phyloP scores from a whole-genome alignment of 2,797 vertebrate genomes.

The Enteromius radiatus region DNA sequence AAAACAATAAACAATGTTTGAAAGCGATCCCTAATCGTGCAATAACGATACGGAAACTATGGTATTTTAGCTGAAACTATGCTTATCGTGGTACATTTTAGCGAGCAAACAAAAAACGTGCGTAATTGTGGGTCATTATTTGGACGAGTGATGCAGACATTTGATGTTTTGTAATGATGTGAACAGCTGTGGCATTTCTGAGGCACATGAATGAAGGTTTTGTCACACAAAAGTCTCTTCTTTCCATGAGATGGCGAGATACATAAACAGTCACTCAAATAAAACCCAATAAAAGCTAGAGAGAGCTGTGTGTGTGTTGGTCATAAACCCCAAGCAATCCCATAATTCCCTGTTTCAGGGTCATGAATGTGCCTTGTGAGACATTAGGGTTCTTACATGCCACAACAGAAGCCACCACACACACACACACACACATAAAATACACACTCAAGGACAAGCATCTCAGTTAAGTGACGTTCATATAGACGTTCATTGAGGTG shows the following conservation, averaged over 20 bases:
- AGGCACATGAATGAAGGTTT: slow-evolving; percentile 10
- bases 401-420: slow-evolving; percentile 15
- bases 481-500: neutral
- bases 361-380: slow-evolving; percentile 71
- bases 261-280: neutral
- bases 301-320: neutral
- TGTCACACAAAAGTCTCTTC: slow-evolving; percentile 7
- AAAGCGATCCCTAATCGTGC: neutral
- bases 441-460: neutral
- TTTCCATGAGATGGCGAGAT: slow-evolving; percentile 15
- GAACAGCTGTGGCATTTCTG: slow-evolving; percentile 23
- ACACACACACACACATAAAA: slow-evolving; percentile 20
- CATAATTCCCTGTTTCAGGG: slow-evolving; percentile 77
- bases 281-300: neutral
- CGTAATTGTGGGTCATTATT: neutral
- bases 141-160: neutral
- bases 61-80: neutral
- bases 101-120: neutral
- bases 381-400: neutral
- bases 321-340: slow-evolving; percentile 50
- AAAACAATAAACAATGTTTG: slow-evolving; percentile 2
- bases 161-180: slow-evolving; percentile 2
- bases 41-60: neutral
- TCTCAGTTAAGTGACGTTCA: neutral
- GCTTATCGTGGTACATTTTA: neutral